These are phyloP conservation scores for Pangasianodon gigas DNA, from an alignment of 2,113 vertebrate species.

Conservation along the genomic window DNA sequence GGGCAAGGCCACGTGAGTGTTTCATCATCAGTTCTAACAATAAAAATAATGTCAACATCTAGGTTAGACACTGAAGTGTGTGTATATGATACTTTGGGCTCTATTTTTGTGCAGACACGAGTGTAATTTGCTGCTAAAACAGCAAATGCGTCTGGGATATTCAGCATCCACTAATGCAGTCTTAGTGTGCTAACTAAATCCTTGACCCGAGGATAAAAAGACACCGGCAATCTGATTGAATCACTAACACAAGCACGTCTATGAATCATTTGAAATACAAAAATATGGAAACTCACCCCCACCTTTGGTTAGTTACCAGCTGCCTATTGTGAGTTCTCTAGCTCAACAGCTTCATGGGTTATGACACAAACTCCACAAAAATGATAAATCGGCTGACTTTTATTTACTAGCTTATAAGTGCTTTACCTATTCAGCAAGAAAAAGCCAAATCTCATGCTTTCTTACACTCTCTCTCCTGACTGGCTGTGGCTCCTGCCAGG, in stretches of 20 bases:
- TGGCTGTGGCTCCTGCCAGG: neutral
- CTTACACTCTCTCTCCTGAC: neutral
- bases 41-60: neutral
- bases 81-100: neutral
- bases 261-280: neutral
- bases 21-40: neutral
- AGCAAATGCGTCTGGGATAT: neutral
- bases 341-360: neutral
- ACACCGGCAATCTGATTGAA: neutral
- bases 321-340: neutral
- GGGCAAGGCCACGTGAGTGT: slow-evolving; percentile 88
- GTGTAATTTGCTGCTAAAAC: neutral
- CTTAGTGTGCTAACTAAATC: neutral
- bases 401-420: neutral
- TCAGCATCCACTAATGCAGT: neutral
- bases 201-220: neutral
- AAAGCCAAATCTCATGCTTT: neutral
- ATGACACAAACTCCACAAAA: neutral
- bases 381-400: neutral
- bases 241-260: neutral
- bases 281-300: neutral
- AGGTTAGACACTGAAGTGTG: neutral
- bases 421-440: neutral
- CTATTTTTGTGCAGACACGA: neutral
- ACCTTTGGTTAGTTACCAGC: neutral